These are phyloP conservation scores for Pempheris klunzingeri DNA, from an alignment of 2,797 vertebrate species.

Conservation along the genomic window DNA sequence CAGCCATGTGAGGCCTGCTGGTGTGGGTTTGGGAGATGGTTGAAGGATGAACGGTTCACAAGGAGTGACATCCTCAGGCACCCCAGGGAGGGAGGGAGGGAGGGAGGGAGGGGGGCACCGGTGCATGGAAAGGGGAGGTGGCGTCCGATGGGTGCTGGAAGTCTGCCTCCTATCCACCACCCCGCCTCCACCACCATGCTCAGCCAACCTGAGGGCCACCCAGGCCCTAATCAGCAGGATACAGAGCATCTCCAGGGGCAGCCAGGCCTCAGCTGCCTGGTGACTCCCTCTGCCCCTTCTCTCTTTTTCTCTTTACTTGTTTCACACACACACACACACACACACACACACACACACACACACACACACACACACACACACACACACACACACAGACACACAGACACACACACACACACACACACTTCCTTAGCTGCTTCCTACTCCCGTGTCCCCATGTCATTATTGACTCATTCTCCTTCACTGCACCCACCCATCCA, in stretches of 20 bases:
- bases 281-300: slow-evolving; percentile 68
- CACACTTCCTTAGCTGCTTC: slow-evolving; percentile 69
- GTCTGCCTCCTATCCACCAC: slow-evolving; percentile 55
- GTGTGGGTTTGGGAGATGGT: slow-evolving; percentile 72
- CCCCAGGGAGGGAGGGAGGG: slow-evolving; percentile 54
- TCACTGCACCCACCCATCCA: slow-evolving; percentile 79
- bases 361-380: slow-evolving; percentile 53
- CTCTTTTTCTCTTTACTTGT: slow-evolving; percentile 52
- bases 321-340: slow-evolving; percentile 47
- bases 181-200: slow-evolving; percentile 44
- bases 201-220: slow-evolving; percentile 73
- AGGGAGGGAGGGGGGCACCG: slow-evolving; percentile 52
- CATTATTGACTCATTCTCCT: slow-evolving; percentile 82
- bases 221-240: slow-evolving; percentile 87
- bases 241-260: slow-evolving; percentile 79
- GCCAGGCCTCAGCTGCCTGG: slow-evolving; percentile 79
- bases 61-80: slow-evolving; percentile 75
- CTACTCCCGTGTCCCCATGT: slow-evolving; percentile 69
- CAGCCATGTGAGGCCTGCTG: slow-evolving; percentile 50
- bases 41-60: slow-evolving; percentile 79
- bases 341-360: slow-evolving; percentile 31
- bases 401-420: slow-evolving; percentile 44
- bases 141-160: slow-evolving; percentile 66
- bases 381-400: slow-evolving; percentile 19
- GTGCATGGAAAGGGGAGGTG: slow-evolving; percentile 63